Evolutionary conservation across 2,113 vertebrate species (phyloP), one percentile per base, ranked within the genome.

Genomic region (Hipposideros armiger): DNA sequence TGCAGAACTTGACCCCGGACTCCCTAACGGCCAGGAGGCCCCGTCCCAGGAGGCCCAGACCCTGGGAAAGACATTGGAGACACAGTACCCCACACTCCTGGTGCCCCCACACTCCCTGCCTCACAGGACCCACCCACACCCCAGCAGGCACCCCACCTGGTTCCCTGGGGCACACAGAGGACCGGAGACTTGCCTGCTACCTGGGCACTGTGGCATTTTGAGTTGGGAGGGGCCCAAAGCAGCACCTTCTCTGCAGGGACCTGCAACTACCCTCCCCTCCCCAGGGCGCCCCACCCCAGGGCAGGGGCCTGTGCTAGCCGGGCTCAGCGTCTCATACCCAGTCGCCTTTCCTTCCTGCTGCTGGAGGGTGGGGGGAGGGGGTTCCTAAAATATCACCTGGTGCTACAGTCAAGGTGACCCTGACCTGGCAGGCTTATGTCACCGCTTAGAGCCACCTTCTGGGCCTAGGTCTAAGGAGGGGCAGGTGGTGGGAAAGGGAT

Each of bases 241-340:
- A 58, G 36, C 11, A 58, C 13, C 45, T 14, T 24, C 24, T 76
- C 47, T 40, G 26, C 50, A 47, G 28, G 30, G n/a, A 24, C 17
- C 7, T 0, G 22, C 30, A 32, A 0, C 5, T 19, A 11, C 2
- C 8, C 5, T 0, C 5, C 28, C 16, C 22, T 14, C 36, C 30
- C 13, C 0, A 2, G 1, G 1, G 5, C 4, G 36, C 28, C 73
- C 17, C 26, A 4, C 11, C 47, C 70, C 40, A 26, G 42, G 45
- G 72, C 60, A 62, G 70, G 40, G 22, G 40, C 40, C 40, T 24
- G 22, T 42, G 24, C 47, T 11, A 50, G 11, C 47, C 9, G 11
- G 47, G 13, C 47, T 50, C 47, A 50, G 54, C 54, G 20, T 20
- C 40, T 28, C 56, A 26, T 24, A 42, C 54, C 4, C 8, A 1